Conservation (phyloP, 1,140 invertebrate species). For the Drosophila varians region DNA sequence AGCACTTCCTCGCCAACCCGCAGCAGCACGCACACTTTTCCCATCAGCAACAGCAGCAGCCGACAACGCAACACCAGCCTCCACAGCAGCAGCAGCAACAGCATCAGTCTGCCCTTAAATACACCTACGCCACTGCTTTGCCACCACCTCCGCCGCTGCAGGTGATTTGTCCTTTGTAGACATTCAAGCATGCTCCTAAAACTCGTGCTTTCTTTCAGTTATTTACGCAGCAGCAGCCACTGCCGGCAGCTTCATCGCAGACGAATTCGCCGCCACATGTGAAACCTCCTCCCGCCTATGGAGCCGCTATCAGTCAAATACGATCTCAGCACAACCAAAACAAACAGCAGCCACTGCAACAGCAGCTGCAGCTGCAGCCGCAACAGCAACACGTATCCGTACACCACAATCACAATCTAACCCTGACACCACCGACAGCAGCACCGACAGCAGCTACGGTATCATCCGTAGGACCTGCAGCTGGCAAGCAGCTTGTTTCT, state of each 20-base stretch:
- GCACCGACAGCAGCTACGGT: constrained; percentile 19
- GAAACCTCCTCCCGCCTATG: constrained; percentile 81
- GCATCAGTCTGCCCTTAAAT: constrained; percentile 64
- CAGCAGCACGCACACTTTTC: constrained; percentile 55
- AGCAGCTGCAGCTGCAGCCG: constrained; percentile 32
- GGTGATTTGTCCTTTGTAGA: constrained; percentile 13
- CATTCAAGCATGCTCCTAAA: too few relatives aligned
- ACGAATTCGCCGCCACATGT: constrained; percentile 56
- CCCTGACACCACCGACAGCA: constrained; percentile 60
- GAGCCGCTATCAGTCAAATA: constrained; percentile 83
- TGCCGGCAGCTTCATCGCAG: constrained; percentile 20
- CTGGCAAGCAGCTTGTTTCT: constrained; percentile 22
- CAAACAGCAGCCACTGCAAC: constrained; percentile 65
- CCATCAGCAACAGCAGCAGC: constrained; percentile 49
- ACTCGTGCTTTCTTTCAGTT: constrained; percentile 36
- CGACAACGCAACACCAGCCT: constrained; percentile 39
- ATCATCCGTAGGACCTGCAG: constrained; percentile 16
- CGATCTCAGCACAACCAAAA: constrained; percentile 83
- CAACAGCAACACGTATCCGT: constrained; percentile 42
- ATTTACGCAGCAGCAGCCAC: constrained; percentile 53
- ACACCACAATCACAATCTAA: constrained; percentile 58
- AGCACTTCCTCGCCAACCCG: constrained; percentile 56
- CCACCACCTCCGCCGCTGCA: constrained; percentile 77
- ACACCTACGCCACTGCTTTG: constrained; percentile 61
- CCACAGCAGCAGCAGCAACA: constrained; percentile 48